A percentile compares a stretch with the other conserved stretches of the same genome.
Evolutionary conservation across 2,113 vertebrate genomes (phyloP).

Genomic region (Spea multiplicata): DNA sequence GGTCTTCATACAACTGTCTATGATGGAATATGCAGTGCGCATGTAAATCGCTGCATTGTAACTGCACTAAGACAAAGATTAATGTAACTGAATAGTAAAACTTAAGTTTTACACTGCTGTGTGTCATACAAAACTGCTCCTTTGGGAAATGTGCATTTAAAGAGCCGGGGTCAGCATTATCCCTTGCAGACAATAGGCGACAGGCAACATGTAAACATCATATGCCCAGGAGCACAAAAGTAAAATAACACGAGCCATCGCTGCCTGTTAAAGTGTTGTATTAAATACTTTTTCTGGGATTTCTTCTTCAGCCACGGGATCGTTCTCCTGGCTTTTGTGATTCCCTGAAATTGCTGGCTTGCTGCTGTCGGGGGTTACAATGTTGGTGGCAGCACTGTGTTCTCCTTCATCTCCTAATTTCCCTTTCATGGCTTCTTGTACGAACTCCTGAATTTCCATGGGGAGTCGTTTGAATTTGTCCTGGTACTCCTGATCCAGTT

Average conservation of each 20-base stretch:
- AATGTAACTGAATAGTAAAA: constrained; percentile 53
- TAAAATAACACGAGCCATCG: constrained; percentile 25
- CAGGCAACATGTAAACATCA: constrained; percentile 39
- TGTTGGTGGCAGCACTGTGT: constrained; percentile 64
- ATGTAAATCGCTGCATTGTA: constrained; percentile 57
- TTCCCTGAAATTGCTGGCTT: constrained; percentile 65
- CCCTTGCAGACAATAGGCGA: constrained; percentile 49
- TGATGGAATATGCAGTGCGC: constrained; percentile 47
- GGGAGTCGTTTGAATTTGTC: constrained; percentile 96
- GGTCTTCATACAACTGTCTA: not conserved
- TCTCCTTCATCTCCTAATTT: constrained; percentile 77
- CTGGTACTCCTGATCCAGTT: constrained; percentile 96
- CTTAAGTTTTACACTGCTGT: constrained; percentile 51
- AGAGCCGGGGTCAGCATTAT: constrained; percentile 58
- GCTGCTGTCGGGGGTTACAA: constrained; percentile 66
- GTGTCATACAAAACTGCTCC: constrained; percentile 55
- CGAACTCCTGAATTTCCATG: constrained; percentile 95
- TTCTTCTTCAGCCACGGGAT: constrained; percentile 79
- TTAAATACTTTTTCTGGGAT: constrained; percentile 81
- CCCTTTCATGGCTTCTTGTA: constrained; percentile 92
- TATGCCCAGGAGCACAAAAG: constrained; percentile 14
- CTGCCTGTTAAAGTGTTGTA: constrained; percentile 78
- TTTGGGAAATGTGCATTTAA: constrained; percentile 56
- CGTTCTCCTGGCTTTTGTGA: constrained; percentile 78
- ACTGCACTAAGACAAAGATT: constrained; percentile 58